Evolutionary conservation across 1,140 invertebrate genomes (phyloP), one percentile per base, ranked within the genome.

Genomic region (Zaprionus inermis): DNA sequence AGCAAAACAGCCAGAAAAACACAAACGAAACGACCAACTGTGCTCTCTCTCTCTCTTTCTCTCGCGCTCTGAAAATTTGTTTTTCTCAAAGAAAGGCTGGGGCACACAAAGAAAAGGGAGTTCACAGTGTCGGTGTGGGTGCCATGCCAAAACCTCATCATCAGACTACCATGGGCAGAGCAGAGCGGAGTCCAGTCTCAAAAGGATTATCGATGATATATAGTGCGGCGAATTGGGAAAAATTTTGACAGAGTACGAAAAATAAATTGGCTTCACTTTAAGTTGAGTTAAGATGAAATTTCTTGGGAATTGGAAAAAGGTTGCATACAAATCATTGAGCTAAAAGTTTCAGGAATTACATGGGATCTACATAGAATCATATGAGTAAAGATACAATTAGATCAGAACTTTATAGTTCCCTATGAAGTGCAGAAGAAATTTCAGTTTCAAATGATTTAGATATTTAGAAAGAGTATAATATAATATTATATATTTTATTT

Each of bases 11-110:
- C 32, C 49, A 60, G 41, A 49, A 76, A 59, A 54, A 51, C 55
- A 46, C 32, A 60, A 52, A 49, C 36, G 36, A 58, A 58, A 80
- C 65, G 57, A 67, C 77, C 49, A 81, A 81, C 59, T 70, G 68
- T 46, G 51, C 6, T 32, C 24, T 20, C 20, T 30, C 20, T 44
- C n/a, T 18, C 52, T 14, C 12, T 12, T 3, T 12, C 0, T 28
- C 24, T 4, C 4, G 4, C 36, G 4, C 7, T 44, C n/a, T 49
- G 12, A 28, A 59, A 63, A 44, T 69, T 69, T 61, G 46, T 61
- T 70, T 52, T 46, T 18, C 46, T 24, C 60, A 52, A 61, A 61
- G 58, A 61, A 61, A 44, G 28, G 28, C 41, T 9, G 20, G 12
- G 10, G 10, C 3, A 24, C 41, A 22, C 16, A 24, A 52, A 24